Conservation (phyloP, 2,113 vertebrate genomes). For the Leptosomus discolor region DNA sequence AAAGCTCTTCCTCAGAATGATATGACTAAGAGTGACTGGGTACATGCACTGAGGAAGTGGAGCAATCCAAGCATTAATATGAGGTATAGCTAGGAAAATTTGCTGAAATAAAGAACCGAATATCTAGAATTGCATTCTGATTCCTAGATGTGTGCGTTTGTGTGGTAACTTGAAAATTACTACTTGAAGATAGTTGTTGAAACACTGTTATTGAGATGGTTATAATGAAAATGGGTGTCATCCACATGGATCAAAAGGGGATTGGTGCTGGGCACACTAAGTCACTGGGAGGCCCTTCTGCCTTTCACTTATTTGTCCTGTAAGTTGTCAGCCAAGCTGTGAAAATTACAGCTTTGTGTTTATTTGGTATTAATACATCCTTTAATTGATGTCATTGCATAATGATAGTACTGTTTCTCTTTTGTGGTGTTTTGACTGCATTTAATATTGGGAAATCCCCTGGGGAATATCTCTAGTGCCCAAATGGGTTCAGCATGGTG, state of each 20-base stretch:
- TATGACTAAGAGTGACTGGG: fast-evolving
- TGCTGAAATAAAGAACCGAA: neutral
- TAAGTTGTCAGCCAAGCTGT: neutral
- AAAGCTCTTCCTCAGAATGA: neutral
- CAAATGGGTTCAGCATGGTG: fast-evolving
- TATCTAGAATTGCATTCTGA: neutral
- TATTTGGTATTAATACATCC: neutral
- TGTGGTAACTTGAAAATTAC: neutral
- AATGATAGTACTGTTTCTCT: neutral
- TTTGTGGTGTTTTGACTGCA: neutral
- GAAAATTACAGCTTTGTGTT: neutral
- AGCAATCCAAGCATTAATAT: neutral
- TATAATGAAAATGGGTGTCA: neutral
- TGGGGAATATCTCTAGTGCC: neutral
- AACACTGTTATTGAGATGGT: neutral
- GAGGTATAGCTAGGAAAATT: neutral
- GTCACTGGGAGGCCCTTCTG: neutral
- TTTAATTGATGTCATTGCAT: neutral
- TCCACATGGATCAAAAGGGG: neutral
- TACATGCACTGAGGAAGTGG: neutral
- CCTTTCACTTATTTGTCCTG: neutral
- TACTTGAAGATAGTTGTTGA: neutral
- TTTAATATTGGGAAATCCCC: neutral
- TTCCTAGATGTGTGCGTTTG: neutral
- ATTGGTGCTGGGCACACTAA: neutral